Percentiles rank a stretch among this genome's conserved stretches.
Evolutionary conservation across 2,113 vertebrate genomes (phyloP).

Genomic region (Taurulus bubalis): DNA sequence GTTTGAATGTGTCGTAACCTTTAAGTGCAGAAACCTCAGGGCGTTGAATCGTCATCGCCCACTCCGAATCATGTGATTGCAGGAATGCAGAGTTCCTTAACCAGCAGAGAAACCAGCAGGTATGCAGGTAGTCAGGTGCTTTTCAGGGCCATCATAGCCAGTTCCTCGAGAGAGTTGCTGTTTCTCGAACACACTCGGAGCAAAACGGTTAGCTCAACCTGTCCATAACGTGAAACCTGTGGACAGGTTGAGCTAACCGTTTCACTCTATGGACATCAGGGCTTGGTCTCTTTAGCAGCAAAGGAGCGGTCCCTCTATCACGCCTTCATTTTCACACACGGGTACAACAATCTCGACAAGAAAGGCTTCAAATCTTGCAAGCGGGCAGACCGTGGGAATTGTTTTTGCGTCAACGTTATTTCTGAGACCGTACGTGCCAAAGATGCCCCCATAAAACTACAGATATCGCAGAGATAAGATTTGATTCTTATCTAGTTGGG

Average conservation of each 20-base stretch:
- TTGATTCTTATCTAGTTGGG: constrained; percentile 1
- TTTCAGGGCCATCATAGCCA: background rate
- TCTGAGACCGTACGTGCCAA: background rate
- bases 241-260: no score
- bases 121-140: constrained; percentile 65
- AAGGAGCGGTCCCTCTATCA: background rate
- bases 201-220: background rate
- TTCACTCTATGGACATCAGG: constrained; percentile 3
- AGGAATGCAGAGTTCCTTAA: constrained; percentile 64
- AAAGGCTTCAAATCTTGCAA: constrained; percentile 7
- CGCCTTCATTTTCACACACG: constrained; percentile 10
- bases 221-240: no score
- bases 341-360: background rate
- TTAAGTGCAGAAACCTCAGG: background rate
- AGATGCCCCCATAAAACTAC: background rate
- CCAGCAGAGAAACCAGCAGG: constrained; percentile 23
- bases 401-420: background rate
- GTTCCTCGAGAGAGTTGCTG: background rate
- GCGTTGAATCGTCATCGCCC: constrained; percentile 10
- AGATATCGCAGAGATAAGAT: constrained; percentile 20
- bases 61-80: constrained; percentile 57
- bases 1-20: background rate
- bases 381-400: no score
- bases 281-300: constrained; percentile 11
- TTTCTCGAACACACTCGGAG: background rate